These are phyloP conservation scores for Tragopan temminckii DNA, from an alignment of 2,797 vertebrate species.

Conservation along the genomic window DNA sequence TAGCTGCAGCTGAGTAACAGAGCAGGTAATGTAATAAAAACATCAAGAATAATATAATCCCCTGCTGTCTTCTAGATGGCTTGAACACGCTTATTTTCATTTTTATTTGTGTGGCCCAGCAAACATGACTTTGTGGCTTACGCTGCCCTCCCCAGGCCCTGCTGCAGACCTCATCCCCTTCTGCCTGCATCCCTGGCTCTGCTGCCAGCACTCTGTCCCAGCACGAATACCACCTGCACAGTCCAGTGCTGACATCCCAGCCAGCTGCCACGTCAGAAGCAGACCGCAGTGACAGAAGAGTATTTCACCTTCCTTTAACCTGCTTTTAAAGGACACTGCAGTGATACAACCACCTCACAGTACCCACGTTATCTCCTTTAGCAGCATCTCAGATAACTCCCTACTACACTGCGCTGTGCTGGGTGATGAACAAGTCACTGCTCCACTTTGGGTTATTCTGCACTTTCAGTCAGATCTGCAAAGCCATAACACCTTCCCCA, in stretches of 20 bases:
- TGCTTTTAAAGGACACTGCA: slow-evolving; percentile 51
- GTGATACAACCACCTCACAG: background rate
- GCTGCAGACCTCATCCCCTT: background rate
- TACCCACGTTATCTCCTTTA: background rate
- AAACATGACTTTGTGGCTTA: background rate
- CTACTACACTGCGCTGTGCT: background rate
- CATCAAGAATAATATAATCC: background rate
- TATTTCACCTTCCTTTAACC: slow-evolving; percentile 57
- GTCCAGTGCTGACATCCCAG: background rate
- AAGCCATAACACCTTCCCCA: slow-evolving; percentile 9
- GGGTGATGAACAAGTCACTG: background rate
- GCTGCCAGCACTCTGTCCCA: background rate
- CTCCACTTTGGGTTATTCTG: background rate
- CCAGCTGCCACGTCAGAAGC: background rate
- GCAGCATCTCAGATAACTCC: slow-evolving; percentile 26
- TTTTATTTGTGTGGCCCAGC: background rate
- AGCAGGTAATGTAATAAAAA: background rate
- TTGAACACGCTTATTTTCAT: background rate
- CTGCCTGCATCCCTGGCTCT: background rate
- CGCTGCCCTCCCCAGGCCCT: background rate
- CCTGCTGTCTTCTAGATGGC: background rate
- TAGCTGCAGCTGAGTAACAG: background rate
- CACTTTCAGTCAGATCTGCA: background rate
- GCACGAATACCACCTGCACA: background rate
- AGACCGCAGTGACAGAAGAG: background rate